Base-by-base conservation (phyloP, 2,797 vertebrate species). In the Enteromius thamalakanensis region DNA sequence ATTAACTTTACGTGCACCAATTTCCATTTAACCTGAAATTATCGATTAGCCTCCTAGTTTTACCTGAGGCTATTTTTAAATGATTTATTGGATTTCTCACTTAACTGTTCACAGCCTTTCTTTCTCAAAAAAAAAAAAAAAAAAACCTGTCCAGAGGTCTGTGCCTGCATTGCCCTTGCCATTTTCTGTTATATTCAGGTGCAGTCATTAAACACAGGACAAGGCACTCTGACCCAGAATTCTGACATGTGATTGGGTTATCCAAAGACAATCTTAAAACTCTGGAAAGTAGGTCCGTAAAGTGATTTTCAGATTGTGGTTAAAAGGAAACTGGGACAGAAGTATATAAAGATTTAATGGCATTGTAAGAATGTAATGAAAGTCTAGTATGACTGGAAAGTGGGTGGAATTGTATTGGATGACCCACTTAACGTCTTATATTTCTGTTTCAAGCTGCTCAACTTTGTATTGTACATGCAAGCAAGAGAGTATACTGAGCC, bases 211-310 rank as follows among this genome's bases (percentile, higher is more conserved):
- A 40, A 77, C 64, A 49, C 65, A 34, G 65, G 21, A 47, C 49
- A 53, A 76, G 64, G 14, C 65, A 77, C 74, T 40, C 37, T 70
- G 74, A 77, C 65, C 65, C 29, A 83, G 26, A 69, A 77, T 70
- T 68, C 37, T 83, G 77, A 79, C 32, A 79, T 34, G 62, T 51
- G 64, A 69, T 70, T 83, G 40, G 37, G 17, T 60, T 47, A 83
- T 67, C 60, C 19, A 69, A 77, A 47, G 19, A 60, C 51, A 76
- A 75, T 51, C 29, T 58, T 83, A 21, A 69, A 77, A 81, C 12
- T 23, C 6, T 42, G 69, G 15, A 79, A 79, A 67, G 42, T 34
- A 34, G 60, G 76, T 15, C 12, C 15, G 7, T 32, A 42, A 70
- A 70, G 29, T 58, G 47, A 67, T 51, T 51, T 64, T 77, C 21